Evolutionary conservation across 2,797 vertebrate species (phyloP), one percentile per base, ranked within the genome.

Genomic region (Galago senegalensis): DNA sequence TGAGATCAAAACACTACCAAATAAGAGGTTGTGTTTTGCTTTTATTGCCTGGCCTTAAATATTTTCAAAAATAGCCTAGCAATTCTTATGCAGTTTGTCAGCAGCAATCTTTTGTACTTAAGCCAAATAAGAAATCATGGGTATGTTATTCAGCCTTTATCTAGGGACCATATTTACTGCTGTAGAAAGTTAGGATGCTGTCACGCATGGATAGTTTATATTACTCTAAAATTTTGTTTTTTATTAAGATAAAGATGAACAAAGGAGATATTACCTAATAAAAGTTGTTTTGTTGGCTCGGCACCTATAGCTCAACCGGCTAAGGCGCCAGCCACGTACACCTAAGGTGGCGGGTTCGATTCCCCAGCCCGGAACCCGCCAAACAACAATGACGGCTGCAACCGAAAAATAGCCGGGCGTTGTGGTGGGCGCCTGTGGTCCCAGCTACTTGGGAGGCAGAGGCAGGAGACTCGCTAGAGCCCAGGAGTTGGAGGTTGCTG

Each of bases 21-120:
- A 67, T 75, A 77, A 90, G 53, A 82, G 7, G 13, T 3, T 65
- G 4, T 16, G 7, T 46, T 87, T 63, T 46, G 1, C 40, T n/a
- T 79, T 46, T 75, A 67, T 53, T 53, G 40, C 6, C 7, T 12
- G 37, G 29, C 72, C 73, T 86, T 85, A 84, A 76, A 7, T 65
- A 92, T 53, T 95, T 97, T 80, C 40, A 80, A 77, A 93, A 63
- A 56, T 84, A 93, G n/a, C 17, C 67, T 76, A 40, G 2, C 10
- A 8, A 40, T 81, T 79, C 84, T 88, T 17, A 58, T 20, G 34
- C 58, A 40, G 37, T 49, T 67, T 65, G 79, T 46, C 29, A 58
- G 46, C 31, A 80, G 53, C 65, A 34, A 84, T 79, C 77, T 93
- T 85, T 61, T 77, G 17, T 29, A n/a, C 34, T 23, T 76, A 40